Percentiles rank a stretch among this genome's conserved stretches.
Evolutionary conservation across 2,113 vertebrate genomes (phyloP).

Genomic region (Sorex fumeus): DNA sequence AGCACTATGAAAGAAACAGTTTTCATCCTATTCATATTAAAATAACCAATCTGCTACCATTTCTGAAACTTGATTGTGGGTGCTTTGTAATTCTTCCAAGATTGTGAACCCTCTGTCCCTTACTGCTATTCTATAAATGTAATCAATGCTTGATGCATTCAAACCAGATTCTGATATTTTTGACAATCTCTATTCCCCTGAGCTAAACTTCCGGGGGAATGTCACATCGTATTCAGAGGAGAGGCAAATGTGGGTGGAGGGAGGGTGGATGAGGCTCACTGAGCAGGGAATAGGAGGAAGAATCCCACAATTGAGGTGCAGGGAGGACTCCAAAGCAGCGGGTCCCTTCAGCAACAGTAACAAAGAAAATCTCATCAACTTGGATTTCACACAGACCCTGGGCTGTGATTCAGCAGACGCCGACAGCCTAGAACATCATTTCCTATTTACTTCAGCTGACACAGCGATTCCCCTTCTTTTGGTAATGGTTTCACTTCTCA

Average conservation of each 20-base stretch:
- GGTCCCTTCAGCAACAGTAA: slow-evolving; percentile 35
- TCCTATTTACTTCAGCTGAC: slow-evolving; percentile 45
- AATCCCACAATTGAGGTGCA: neutral
- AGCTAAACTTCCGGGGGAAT: slow-evolving; percentile 5
- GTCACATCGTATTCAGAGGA: neutral
- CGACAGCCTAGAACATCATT: slow-evolving; percentile 37
- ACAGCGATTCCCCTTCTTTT: slow-evolving; percentile 33
- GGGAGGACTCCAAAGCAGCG: neutral
- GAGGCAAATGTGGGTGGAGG: neutral
- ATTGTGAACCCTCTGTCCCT: neutral
- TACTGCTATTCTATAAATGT: neutral
- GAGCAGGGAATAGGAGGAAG: neutral
- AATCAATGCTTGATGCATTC: neutral
- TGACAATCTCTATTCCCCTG: neutral
- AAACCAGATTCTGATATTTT: slow-evolving; percentile 26
- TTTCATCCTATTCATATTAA: neutral
- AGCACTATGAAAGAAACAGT: neutral
- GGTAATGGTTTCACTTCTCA: slow-evolving; percentile 6
- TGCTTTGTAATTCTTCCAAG: neutral
- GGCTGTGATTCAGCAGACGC: slow-evolving; percentile 6
- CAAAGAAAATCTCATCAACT: slow-evolving; percentile 65
- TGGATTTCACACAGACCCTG: slow-evolving; percentile 56
- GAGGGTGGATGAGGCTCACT: neutral
- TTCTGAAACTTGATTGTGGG: neutral
- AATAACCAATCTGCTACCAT: neutral